Evolutionary conservation across 2,113 vertebrate species (phyloP).

Genomic region (Trinectes maculatus): DNA sequence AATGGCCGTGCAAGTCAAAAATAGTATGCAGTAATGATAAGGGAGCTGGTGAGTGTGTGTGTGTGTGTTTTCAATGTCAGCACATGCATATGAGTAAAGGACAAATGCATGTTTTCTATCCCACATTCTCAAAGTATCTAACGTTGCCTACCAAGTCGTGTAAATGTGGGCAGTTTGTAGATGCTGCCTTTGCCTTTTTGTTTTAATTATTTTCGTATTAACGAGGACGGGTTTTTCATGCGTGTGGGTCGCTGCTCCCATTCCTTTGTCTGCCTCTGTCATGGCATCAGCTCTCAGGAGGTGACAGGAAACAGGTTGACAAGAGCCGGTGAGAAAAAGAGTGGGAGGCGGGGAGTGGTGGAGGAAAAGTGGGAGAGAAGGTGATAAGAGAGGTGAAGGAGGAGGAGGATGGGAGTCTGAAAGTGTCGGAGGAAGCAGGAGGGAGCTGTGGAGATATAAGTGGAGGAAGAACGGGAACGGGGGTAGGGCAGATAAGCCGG

Average conservation of each 20-base stretch:
- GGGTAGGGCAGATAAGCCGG: no score
- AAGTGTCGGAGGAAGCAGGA: conserved; percentile 19
- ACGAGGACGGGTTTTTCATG: conserved; percentile 10
- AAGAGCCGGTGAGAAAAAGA: conserved; percentile 32
- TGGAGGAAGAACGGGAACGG: not conserved
- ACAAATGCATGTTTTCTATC: no score
- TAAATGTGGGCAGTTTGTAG: no score
- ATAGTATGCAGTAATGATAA: not conserved
- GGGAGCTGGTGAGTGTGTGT: not conserved
- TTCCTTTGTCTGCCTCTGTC: conserved; percentile 37
- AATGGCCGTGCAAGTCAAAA: conserved; percentile 10
- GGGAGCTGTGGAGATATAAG: not conserved
- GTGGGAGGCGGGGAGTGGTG: not conserved
- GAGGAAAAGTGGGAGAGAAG: conserved; percentile 9
- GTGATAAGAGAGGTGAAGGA: conserved; percentile 24
- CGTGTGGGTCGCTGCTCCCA: conserved; percentile 11
- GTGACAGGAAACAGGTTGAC: conserved; percentile 45
- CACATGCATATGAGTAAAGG: no score
- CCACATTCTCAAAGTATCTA: no score
- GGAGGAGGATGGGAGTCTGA: conserved; percentile 8
- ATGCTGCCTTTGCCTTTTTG: not conserved
- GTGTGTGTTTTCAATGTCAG: not conserved
- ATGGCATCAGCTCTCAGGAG: conserved; percentile 32
- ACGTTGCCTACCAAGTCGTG: no score
- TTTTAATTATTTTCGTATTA: conserved; percentile 15